Evolutionary conservation across 2,888 invertebrate genomes (phyloP).

Genomic region (Nomada hirtipes): DNA sequence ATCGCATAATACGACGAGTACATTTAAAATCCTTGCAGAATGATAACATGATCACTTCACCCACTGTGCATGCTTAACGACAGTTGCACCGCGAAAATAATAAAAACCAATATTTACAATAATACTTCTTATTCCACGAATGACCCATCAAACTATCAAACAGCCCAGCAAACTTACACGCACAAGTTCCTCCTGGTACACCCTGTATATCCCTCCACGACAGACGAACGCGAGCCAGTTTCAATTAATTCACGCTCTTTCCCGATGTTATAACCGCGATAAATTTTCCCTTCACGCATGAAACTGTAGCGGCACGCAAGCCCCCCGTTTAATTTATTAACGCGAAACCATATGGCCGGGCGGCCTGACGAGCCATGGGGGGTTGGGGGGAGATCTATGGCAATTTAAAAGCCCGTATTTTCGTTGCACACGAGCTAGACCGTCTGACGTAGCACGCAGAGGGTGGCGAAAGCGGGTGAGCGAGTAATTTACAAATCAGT

Average conservation of each 20-base stretch:
- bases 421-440: constrained; percentile 66
- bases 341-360: constrained; percentile 29
- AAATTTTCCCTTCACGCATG: not conserved
- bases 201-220: no score
- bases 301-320: constrained; percentile 16
- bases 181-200: no score
- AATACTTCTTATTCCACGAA: no score
- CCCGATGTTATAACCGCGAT: not conserved
- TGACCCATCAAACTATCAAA: no score
- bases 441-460: constrained; percentile 22
- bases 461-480: constrained; percentile 24
- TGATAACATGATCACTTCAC: no score
- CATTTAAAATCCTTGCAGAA: no score
- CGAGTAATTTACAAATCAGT: constrained; percentile 62
- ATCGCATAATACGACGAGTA: no score
- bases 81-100: no score
- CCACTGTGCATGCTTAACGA: no score
- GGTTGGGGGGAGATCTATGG: constrained; percentile 66
- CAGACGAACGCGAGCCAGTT: not conserved
- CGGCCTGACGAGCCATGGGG: not conserved
- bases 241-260: not conserved
- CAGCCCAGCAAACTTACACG: no score
- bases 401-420: constrained; percentile 78
- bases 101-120: no score
- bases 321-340: constrained; percentile 20